A percentile compares a stretch with the other conserved stretches of the same genome.
Evolutionary conservation across 2,113 vertebrate species (phyloP).

Genomic region (Vicugna pacos): DNA sequence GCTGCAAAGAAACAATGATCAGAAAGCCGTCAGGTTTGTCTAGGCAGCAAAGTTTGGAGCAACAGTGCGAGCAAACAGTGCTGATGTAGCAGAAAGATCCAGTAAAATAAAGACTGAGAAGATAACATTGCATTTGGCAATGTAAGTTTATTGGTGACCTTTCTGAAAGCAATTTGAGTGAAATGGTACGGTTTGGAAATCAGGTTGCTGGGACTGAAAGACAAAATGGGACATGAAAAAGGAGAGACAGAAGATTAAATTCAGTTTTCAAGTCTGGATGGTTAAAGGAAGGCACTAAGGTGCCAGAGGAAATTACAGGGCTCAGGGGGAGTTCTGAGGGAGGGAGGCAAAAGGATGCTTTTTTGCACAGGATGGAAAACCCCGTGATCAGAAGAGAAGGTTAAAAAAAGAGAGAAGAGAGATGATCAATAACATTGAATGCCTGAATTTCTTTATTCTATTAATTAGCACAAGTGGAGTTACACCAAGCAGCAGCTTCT

Average conservation of each 20-base stretch:
- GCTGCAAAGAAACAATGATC: not conserved
- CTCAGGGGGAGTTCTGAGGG: not conserved
- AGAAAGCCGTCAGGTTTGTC: not conserved
- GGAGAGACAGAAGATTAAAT: constrained; percentile 27
- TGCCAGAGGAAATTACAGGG: constrained; percentile 2
- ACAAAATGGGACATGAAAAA: constrained; percentile 52
- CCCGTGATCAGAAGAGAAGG: not conserved
- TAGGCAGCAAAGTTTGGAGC: not conserved
- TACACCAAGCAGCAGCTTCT: not conserved
- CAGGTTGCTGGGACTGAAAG: not conserved
- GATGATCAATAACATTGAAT: not conserved
- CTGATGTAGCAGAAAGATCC: not conserved
- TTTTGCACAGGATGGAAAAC: not conserved
- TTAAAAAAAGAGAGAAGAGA: not conserved
- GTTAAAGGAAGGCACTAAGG: not conserved
- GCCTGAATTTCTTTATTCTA: not conserved
- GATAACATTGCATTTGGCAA: not conserved
- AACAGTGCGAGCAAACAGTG: not conserved
- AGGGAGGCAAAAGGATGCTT: not conserved
- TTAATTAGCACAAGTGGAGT: not conserved
- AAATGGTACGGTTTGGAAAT: not conserved
- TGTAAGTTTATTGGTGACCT: not conserved
- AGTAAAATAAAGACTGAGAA: not conserved
- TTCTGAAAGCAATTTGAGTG: not conserved
- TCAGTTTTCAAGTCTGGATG: constrained; percentile 37